These are phyloP conservation scores for Tor tambroides DNA, from an alignment of 2,113 vertebrate species.

Conservation along the genomic window DNA sequence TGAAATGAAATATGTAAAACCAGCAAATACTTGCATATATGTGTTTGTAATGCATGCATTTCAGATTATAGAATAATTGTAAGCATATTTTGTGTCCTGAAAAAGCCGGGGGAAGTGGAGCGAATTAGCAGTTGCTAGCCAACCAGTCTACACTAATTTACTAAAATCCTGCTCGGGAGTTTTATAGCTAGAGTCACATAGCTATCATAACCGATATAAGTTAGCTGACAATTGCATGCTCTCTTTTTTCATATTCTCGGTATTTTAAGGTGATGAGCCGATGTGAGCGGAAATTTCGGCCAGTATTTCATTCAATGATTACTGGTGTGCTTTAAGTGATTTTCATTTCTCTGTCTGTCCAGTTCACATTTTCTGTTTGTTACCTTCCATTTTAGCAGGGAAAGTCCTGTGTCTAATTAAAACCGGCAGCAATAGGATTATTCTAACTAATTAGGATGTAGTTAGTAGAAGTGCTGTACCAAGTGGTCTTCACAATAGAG, in stretches of 20 bases:
- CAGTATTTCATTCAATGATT: background rate
- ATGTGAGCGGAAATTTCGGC: background rate
- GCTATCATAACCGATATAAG: background rate
- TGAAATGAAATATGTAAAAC: too few species aligned
- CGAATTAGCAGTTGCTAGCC: too few species aligned
- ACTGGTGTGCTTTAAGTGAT: background rate
- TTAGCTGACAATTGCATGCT: background rate
- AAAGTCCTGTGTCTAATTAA: conserved; percentile 12
- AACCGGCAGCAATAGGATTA: conserved; percentile 23
- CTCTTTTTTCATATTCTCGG: background rate
- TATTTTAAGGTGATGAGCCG: background rate
- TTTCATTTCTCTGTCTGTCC: background rate
- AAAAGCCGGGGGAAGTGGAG: too few species aligned
- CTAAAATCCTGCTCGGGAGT: background rate
- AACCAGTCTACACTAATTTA: background rate
- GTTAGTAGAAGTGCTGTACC: background rate
- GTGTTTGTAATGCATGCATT: background rate
- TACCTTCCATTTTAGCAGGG: background rate
- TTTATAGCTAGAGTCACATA: too few species aligned
- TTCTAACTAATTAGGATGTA: conserved; percentile 37
- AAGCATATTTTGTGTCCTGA: too few species aligned
- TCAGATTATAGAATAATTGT: too few species aligned
- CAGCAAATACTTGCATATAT: background rate
- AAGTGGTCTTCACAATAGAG: conserved; percentile 16
- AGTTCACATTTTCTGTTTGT: background rate